These are phyloP conservation scores for Temnothorax longispinosus DNA, from an alignment of 1,140 invertebrate genomes.

Conservation along the genomic window DNA sequence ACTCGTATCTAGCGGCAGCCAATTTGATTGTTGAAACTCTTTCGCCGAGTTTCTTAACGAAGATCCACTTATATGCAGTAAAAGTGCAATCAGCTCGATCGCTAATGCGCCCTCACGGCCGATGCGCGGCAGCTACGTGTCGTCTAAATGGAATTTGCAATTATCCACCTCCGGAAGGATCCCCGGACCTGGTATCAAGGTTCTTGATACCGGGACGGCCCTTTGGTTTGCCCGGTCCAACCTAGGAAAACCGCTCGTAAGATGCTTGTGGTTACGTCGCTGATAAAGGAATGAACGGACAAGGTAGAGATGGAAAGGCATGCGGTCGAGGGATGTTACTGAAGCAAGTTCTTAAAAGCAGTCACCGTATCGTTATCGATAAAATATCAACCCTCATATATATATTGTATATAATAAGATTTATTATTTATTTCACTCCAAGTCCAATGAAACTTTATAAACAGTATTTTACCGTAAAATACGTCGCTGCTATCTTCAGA, in stretches of 20 bases:
- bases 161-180: constrained; percentile 62
- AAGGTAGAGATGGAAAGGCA: background rate
- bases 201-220: constrained; percentile 28
- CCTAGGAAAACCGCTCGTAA: constrained; percentile 49
- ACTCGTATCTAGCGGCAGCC: background rate
- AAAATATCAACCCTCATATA: background rate
- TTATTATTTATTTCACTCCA: background rate
- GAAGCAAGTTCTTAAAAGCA: constrained; percentile 16
- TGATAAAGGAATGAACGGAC: constrained; percentile 31
- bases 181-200: background rate
- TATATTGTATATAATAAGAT: background rate
- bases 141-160: constrained; percentile 76
- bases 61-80: constrained; percentile 34
- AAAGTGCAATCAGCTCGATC: constrained; percentile 72
- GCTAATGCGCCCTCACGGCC: constrained; percentile 68
- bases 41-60: constrained; percentile 59
- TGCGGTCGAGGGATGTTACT: background rate
- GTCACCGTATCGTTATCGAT: background rate
- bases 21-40: constrained; percentile 48
- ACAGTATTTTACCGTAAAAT: background rate
- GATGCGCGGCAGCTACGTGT: constrained; percentile 56
- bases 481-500: background rate
- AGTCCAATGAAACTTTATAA: background rate
- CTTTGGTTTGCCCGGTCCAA: constrained; percentile 20
- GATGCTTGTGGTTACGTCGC: constrained; percentile 43